phyloP scores from a whole-genome alignment of 2,888 invertebrate species.

The Colostygia pectinataria region DNA sequence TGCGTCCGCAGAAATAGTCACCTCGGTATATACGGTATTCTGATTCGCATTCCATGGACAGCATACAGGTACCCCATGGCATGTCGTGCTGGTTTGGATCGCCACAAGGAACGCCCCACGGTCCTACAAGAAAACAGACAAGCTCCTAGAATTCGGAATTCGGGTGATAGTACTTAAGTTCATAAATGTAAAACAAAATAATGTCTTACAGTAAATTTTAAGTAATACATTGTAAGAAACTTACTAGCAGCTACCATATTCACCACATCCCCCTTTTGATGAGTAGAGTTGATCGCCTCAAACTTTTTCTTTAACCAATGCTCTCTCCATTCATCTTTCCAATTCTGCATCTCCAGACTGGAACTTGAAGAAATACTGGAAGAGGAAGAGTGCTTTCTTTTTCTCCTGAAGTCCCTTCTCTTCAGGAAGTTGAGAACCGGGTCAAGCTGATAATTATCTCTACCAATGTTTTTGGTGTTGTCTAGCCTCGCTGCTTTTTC shows the following conservation, averaged over 20 bases:
- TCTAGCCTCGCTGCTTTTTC: background rate
- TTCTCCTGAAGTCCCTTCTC: constrained; percentile 12
- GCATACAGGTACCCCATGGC: constrained; percentile 71
- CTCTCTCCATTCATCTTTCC: constrained; percentile 48
- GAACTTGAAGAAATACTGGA: constrained; percentile 30
- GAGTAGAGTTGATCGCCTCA: constrained; percentile 52
- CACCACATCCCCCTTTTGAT: constrained; percentile 51
- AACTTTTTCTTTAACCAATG: constrained; percentile 52
- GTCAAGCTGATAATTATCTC: constrained; percentile 38
- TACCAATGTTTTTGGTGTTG: constrained; percentile 12
- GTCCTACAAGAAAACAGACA: constrained; percentile 47
- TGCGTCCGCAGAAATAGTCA: constrained; percentile 65
- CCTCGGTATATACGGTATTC: constrained; percentile 70
- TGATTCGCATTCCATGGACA: constrained; percentile 61
- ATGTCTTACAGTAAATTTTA: no score
- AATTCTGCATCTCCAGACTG: constrained; percentile 39
- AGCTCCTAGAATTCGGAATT: background rate
- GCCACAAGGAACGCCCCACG: constrained; percentile 72
- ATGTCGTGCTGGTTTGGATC: constrained; percentile 71
- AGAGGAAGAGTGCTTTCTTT: background rate
- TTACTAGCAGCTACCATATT: constrained; percentile 70
- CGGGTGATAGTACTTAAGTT: no score
- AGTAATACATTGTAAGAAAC: constrained; percentile 25
- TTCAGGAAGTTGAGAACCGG: constrained; percentile 44
- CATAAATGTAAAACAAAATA: background rate